Percentiles rank a stretch among this genome's conserved stretches.
Conservation (phyloP, 2,797 vertebrate genomes). For the Enteromius thamalakanensis region DNA sequence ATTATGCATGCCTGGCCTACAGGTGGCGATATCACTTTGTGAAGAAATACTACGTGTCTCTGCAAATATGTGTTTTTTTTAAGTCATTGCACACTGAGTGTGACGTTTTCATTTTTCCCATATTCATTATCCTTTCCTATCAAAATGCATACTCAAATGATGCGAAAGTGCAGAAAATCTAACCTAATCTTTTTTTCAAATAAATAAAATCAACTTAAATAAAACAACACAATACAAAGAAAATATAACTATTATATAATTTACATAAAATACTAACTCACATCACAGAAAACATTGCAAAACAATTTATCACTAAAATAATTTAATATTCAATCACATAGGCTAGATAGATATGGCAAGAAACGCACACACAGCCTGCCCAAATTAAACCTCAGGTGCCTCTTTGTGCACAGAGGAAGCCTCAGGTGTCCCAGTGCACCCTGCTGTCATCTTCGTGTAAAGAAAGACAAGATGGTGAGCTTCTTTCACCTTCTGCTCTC, state of each 20-base stretch:
- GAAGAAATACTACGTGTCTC: too few relatives aligned
- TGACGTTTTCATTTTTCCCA: too few relatives aligned
- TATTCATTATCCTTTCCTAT: too few relatives aligned
- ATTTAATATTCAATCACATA: background rate
- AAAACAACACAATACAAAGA: background rate
- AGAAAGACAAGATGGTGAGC: constrained; percentile 9
- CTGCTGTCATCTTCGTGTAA: constrained; percentile 19
- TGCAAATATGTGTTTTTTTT: too few relatives aligned
- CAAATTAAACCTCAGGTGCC: constrained; percentile 23
- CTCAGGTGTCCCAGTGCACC: constrained; percentile 35
- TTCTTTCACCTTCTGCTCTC: constrained; percentile 11
- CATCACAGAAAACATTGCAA: background rate
- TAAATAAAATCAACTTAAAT: background rate
- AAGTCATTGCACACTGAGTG: too few relatives aligned
- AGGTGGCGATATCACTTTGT: too few relatives aligned
- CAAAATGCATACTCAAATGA: too few relatives aligned
- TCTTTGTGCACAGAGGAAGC: background rate
- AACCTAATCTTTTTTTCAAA: too few relatives aligned
- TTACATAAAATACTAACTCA: background rate
- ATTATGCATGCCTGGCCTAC: too few relatives aligned
- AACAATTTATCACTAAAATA: background rate
- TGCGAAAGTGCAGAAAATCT: too few relatives aligned
- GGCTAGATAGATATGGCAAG: background rate
- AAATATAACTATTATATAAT: background rate
- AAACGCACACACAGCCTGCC: background rate